Evolutionary conservation across 1,140 invertebrate species (phyloP), one percentile per base, ranked within the genome.

Genomic region (Heliothis subflexa): DNA sequence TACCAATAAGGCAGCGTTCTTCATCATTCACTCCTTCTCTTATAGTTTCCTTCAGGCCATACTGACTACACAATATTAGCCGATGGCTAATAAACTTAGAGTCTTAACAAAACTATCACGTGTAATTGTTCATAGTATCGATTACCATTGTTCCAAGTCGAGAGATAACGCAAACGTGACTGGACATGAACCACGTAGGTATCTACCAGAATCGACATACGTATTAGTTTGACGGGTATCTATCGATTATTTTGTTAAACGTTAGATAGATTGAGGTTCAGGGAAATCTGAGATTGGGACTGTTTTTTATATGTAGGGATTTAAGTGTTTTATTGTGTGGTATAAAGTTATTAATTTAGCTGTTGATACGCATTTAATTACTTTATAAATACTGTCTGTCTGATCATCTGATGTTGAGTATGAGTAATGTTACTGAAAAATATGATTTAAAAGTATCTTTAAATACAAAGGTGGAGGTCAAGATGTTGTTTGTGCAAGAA

Each of bases 101-200:
- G 33, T 9, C 33, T 40, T 25, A 25, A 12, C 47, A 3, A 7
- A 45, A 25, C 14, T 52, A 49, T 68, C 45, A 68, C 66, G 47
- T 52, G 28, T 21, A 50, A 70, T 50, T 70, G 12, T 70, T 49
- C n/a, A 12, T 49, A 16, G 10, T 49, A 50, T 52, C 66, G 66
- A 70, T 66, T 49, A 47, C 62, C 14, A 70, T 70, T 70, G 66
- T 70, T 70, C n/a, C 47, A 18, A 4, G 16, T 3, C 66, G 21
- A 70, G 66, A 70, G 66, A 70, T 70, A 70, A 50, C 13, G 21
- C 66, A 70, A 70, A 70, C 66, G 66, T 70, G 66, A 70, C 66
- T 28, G 3, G n/a, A 21, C 10, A 1, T n/a, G 33, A 16, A 49
- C 25, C 18, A 70, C 66, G 47, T 70, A 66, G 13, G 40, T 66